phyloP scores from a whole-genome alignment of 1,140 invertebrate genomes.

The Homarus americanus region DNA sequence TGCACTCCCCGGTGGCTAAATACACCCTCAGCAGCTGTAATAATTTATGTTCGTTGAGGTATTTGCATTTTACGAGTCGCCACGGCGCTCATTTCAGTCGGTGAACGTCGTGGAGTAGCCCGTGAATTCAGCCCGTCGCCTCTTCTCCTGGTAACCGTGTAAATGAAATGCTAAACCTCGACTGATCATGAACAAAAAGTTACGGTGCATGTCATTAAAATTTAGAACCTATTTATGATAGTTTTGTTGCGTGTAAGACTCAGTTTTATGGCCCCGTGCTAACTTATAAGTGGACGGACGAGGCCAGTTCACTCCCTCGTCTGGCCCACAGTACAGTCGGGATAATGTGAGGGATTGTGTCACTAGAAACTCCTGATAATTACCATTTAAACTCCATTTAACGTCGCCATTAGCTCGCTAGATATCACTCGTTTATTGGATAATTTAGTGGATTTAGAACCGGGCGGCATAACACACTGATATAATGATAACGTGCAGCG shows the following conservation, averaged over 20 bases:
- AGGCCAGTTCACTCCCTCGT: background rate
- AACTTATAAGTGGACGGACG: slow-evolving; percentile 51
- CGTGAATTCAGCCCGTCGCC: background rate
- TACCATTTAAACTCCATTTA: slow-evolving; percentile 50
- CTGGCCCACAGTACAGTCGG: background rate
- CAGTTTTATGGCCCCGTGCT: slow-evolving; percentile 54
- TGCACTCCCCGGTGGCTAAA: slow-evolving; percentile 31
- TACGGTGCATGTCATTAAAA: slow-evolving; percentile 68
- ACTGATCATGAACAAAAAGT: slow-evolving; percentile 67
- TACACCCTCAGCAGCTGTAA: slow-evolving; percentile 43
- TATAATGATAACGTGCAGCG: background rate
- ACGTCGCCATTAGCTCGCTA: slow-evolving; percentile 39
- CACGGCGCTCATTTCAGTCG: slow-evolving; percentile 33
- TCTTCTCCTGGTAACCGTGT: background rate
- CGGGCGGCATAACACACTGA: background rate
- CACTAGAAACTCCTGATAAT: slow-evolving; percentile 31
- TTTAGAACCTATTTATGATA: slow-evolving; percentile 71
- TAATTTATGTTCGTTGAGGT: slow-evolving; percentile 61
- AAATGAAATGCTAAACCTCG: slow-evolving; percentile 51
- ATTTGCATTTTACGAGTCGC: slow-evolving; percentile 67
- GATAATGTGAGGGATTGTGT: slow-evolving; percentile 13
- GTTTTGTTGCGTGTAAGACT: slow-evolving; percentile 71
- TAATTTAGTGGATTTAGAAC: slow-evolving; percentile 5
- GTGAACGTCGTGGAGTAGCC: background rate
- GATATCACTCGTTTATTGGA: slow-evolving; percentile 37